Evolutionary conservation across 1,140 invertebrate species (phyloP).

Genomic region (Ooceraea biroi): DNA sequence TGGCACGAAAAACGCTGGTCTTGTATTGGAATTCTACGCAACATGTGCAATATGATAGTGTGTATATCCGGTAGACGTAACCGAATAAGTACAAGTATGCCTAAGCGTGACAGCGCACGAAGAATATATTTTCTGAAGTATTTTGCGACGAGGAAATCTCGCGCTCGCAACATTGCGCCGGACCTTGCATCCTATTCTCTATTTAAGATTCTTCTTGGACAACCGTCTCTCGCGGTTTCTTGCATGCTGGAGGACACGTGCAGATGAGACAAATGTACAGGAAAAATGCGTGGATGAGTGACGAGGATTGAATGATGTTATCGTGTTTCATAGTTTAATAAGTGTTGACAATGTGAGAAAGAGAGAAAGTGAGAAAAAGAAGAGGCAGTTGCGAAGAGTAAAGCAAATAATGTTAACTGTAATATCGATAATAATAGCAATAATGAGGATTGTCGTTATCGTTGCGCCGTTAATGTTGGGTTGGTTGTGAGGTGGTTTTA

Average conservation of each 20-base stretch:
- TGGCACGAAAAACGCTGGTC: no score
- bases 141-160: constrained; percentile 1
- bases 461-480: constrained; percentile 55
- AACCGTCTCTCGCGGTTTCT: neutral
- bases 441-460: constrained; percentile 55
- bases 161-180: neutral
- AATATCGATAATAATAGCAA: constrained; percentile 47
- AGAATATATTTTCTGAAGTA: constrained; percentile 51
- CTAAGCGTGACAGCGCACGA: neutral
- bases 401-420: constrained; percentile 52
- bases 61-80: constrained; percentile 27
- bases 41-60: constrained; percentile 25
- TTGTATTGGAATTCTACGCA: no score
- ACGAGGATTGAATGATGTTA: constrained; percentile 32
- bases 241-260: neutral
- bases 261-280: neutral
- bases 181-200: neutral
- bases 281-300: neutral
- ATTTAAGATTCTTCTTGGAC: constrained; percentile 11
- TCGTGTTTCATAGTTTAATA: constrained; percentile 43
- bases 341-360: constrained; percentile 46
- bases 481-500: constrained; percentile 51
- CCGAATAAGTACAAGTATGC: constrained; percentile 43
- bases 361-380: neutral
- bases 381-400: neutral